Evolutionary conservation across 2,797 vertebrate species (phyloP).

Genomic region (Crocidura indochinensis): DNA sequence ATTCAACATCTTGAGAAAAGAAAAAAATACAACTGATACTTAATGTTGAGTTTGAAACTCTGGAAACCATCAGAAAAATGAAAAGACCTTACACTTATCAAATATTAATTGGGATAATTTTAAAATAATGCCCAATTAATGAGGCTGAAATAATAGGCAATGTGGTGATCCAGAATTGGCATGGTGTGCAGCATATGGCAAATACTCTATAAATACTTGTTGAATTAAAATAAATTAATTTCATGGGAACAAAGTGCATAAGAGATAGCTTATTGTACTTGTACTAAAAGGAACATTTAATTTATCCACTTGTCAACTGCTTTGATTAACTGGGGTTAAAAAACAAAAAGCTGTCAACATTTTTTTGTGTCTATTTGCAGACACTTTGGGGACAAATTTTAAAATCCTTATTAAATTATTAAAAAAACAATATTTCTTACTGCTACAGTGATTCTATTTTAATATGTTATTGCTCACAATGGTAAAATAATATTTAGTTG

Average conservation of each 20-base stretch:
- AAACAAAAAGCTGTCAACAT: neutral
- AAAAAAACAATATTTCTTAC: conserved; percentile 10
- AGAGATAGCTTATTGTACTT: neutral
- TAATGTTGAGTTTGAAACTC: neutral
- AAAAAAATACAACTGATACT: neutral
- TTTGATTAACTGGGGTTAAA: neutral
- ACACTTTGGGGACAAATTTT: neutral
- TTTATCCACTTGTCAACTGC: neutral
- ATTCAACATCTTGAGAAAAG: neutral
- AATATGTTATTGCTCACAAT: neutral
- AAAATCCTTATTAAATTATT: neutral
- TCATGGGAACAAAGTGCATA: neutral
- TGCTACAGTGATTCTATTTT: neutral
- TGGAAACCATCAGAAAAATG: neutral
- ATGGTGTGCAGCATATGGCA: neutral
- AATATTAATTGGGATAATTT: neutral
- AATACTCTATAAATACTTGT: neutral
- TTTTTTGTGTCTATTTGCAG: neutral
- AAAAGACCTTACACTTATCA: conserved; percentile 25
- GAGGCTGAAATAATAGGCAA: neutral
- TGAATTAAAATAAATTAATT: conserved; percentile 36
- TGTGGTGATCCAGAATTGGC: neutral
- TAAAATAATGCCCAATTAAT: neutral
- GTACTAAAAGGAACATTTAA: conserved; percentile 40
- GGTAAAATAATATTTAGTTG: neutral